These are phyloP conservation scores for Calliphora vicina DNA, from an alignment of 1,140 invertebrate genomes.

Conservation along the genomic window DNA sequence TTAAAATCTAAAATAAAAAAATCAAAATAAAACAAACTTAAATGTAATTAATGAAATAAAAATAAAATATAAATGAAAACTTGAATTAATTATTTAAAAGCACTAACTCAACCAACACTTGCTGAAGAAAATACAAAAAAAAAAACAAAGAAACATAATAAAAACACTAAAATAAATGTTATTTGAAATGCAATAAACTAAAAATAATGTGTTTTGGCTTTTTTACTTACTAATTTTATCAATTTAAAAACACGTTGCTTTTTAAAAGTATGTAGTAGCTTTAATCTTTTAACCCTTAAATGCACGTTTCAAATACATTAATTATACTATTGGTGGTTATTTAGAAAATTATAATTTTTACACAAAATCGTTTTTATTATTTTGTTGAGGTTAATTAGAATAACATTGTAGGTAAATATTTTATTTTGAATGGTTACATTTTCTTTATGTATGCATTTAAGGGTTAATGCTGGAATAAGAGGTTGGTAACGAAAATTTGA, in stretches of 20 bases:
- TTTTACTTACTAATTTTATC: neutral
- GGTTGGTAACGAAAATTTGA: too few relatives aligned
- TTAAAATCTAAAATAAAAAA: constrained; percentile 11
- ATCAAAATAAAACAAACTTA: constrained; percentile 26
- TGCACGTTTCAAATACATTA: neutral
- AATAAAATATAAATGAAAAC: neutral
- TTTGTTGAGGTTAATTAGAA: too few relatives aligned
- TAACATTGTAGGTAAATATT: too few relatives aligned
- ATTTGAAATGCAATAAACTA: neutral
- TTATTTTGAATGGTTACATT: too few relatives aligned
- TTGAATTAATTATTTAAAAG: constrained; percentile 35
- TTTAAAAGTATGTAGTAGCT: neutral
- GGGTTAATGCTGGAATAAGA: neutral
- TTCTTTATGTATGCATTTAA: neutral
- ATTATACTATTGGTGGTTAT: neutral
- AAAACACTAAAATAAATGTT: constrained; percentile 9
- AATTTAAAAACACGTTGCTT: neutral
- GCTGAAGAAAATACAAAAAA: neutral
- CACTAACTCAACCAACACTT: neutral
- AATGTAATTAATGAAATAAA: constrained; percentile 36
- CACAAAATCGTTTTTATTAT: too few relatives aligned
- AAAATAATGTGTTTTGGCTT: neutral
- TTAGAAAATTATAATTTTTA: too few relatives aligned
- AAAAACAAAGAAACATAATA: neutral
- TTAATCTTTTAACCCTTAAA: neutral